Conservation (phyloP, 2,797 vertebrate genomes). For the Leucoraja ocellata region DNA sequence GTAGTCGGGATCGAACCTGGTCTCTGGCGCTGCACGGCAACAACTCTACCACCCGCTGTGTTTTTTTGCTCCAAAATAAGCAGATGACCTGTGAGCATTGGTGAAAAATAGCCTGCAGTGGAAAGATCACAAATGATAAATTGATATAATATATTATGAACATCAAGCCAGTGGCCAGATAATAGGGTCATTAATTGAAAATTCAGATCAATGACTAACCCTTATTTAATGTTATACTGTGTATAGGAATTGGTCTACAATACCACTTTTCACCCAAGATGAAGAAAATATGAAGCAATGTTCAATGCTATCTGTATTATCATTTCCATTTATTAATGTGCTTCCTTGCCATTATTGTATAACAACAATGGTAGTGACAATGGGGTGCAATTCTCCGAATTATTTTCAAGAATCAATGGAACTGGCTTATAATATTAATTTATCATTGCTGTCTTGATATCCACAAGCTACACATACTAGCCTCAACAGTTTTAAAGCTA, state of each 20-base stretch:
- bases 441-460: not conserved
- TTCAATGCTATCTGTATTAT: not conserved
- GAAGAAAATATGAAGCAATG: not conserved
- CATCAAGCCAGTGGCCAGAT: slow-evolving; percentile 17
- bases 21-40: no score
- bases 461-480: not conserved
- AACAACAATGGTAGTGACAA: not conserved
- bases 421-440: not conserved
- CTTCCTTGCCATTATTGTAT: not conserved
- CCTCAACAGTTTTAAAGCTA: not conserved
- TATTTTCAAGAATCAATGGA: slow-evolving; percentile 2
- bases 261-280: not conserved
- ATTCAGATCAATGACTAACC: slow-evolving; percentile 17
- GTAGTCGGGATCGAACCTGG: no score
- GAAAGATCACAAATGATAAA: not conserved
- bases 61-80: not conserved
- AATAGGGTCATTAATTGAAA: slow-evolving; percentile 27
- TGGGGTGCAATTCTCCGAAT: not conserved
- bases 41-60: no score
- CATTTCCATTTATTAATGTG: not conserved
- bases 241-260: not conserved
- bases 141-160: slow-evolving; percentile 2
- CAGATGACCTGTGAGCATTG: not conserved
- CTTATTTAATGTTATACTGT: slow-evolving; percentile 11
- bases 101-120: slow-evolving; percentile 5